A percentile compares a stretch with the other conserved stretches of the same genome.
Conservation (phyloP, 2,113 vertebrate species). For the Anseranas semipalmata region DNA sequence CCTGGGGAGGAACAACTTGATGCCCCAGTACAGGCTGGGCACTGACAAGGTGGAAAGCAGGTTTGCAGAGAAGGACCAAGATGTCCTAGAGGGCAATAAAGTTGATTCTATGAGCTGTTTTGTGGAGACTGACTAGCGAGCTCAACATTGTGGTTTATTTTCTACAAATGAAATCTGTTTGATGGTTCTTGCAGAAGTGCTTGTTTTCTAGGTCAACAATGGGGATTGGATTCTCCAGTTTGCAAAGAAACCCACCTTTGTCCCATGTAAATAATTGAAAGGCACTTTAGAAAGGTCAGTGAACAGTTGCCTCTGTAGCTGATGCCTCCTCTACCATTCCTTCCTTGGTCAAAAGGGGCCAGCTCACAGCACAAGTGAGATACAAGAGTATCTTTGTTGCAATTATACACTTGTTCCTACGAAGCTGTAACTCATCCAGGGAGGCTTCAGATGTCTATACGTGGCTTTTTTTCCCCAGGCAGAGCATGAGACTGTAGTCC, state of each 20-base stretch:
- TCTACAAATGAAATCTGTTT: neutral
- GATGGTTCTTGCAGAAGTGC: neutral
- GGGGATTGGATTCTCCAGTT: neutral
- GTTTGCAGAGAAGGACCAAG: neutral
- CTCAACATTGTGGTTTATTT: neutral
- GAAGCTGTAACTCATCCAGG: neutral
- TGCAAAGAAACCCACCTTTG: neutral
- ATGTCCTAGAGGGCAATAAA: neutral
- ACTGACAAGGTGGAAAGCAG: neutral
- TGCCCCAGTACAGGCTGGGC: neutral
- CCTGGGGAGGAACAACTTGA: neutral
- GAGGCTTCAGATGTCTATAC: neutral
- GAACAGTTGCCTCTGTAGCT: neutral
- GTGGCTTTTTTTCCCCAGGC: neutral
- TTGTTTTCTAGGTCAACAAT: neutral
- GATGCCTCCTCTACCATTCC: neutral
- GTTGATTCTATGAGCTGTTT: neutral
- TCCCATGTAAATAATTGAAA: neutral
- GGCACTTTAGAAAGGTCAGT: neutral
- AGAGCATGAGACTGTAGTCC: neutral
- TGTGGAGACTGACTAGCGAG: neutral
- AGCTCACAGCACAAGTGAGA: neutral
- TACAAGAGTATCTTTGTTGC: neutral
- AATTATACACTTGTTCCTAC: neutral
- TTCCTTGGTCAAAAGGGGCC: neutral